Evolutionary conservation across 2,888 invertebrate genomes (phyloP).

Genomic region (Tromatobia lineatoria): DNA sequence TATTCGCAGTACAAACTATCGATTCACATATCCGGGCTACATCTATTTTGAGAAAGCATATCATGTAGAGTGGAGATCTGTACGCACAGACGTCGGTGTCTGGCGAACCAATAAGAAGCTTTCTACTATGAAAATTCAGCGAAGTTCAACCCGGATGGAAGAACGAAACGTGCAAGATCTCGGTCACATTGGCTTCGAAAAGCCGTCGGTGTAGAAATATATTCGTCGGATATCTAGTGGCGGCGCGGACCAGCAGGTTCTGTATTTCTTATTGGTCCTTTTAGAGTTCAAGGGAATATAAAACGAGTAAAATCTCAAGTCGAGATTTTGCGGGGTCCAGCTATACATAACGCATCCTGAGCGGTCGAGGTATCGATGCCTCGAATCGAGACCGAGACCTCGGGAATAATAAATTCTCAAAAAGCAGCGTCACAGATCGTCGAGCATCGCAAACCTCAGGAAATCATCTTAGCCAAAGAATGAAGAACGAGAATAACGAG

Average conservation of each 20-base stretch:
- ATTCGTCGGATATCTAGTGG: conserved; percentile 2
- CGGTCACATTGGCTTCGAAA: conserved; percentile 57
- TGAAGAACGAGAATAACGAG: not conserved
- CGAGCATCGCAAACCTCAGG: conserved; percentile 33
- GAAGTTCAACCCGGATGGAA: not conserved
- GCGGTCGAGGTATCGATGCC: conserved; percentile 54
- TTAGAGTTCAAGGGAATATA: conserved; percentile 31
- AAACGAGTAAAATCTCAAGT: conserved; percentile 31
- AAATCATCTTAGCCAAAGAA: conserved; percentile 39
- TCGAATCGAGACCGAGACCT: conserved; percentile 53
- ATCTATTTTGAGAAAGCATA: conserved; percentile 39
- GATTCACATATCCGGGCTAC: conserved; percentile 41
- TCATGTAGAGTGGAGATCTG: conserved; percentile 13
- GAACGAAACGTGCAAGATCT: conserved; percentile 46
- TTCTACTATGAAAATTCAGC: conserved; percentile 20
- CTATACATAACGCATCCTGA: conserved; percentile 17
- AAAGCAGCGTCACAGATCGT: conserved; percentile 31
- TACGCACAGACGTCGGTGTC: not conserved
- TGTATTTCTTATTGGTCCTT: conserved; percentile 61
- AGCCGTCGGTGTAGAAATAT: conserved; percentile 44
- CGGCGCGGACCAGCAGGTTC: conserved; percentile 35
- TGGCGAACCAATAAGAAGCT: conserved; percentile 31
- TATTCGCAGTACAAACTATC: not conserved
- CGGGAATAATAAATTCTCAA: conserved; percentile 57
- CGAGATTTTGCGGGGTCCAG: conserved; percentile 44